Base-by-base conservation (phyloP, 1,140 invertebrate species). In the Onthophagus taurus region DNA sequence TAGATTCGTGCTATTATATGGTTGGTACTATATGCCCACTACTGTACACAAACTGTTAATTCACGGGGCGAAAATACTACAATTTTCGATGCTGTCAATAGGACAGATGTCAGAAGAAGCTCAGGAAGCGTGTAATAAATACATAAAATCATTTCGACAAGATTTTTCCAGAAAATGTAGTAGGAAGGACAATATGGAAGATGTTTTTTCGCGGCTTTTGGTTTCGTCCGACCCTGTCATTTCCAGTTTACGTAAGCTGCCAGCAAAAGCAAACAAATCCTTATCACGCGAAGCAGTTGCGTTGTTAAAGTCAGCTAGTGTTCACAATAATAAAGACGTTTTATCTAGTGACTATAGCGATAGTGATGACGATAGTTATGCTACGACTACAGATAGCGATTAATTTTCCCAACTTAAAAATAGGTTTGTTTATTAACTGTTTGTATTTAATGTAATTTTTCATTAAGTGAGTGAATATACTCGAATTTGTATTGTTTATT, bases 81-180 rank as follows among this genome's bases (percentile, higher is more conserved):
- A 29, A 29, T 9, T 12, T 29, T 29, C 26, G 13, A 29, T 29
- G 11, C 13, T 29, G 13, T 12, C 26, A 29, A 29, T 29, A 9
- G 26, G 26, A 29, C 26, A 34, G 16, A 34, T 34, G 31, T 34
- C 31, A 13, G 31, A 34, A 16, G 31, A 34, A 16, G 31, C 31
- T 3, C 31, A 34, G 8, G 31, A 34, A 34, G n/a, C 31, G n/a
- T 34, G 31, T 14, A 34, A 16, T 19, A 37, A 37, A 37, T 37
- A 19, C 14, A 19, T 37, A 19, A 37, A 37, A 37, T 19, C 11
- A 37, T 37, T 19, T 20, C 35, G 35, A n/a, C 35, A 37, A 20
- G 35, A 20, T 20, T 37, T 37, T 20, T 16, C 19, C 6, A 9
- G n/a, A n/a, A n/a, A n/a, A n/a, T n/a, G n/a, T n/a, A n/a, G n/a